phyloP scores from a whole-genome alignment of 2,113 vertebrate genomes.

The Arvicanthis niloticus region DNA sequence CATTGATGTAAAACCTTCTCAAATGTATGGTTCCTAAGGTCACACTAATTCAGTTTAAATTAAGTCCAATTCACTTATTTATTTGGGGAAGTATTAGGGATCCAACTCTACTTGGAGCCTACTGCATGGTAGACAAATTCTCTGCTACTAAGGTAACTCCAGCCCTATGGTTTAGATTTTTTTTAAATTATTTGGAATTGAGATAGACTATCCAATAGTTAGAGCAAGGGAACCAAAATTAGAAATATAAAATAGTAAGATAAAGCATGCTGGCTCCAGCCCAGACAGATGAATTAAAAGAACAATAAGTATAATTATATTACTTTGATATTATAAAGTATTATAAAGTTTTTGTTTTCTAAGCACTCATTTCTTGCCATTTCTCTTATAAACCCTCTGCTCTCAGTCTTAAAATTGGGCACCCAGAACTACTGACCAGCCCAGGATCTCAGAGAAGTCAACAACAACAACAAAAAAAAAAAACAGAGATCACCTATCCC shows the following conservation, averaged over 20 bases:
- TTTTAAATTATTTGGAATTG: background rate
- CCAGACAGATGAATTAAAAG: conserved; percentile 40
- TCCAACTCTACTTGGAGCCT: background rate
- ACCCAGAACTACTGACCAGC: background rate
- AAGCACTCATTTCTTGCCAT: conserved; percentile 9
- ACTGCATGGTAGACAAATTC: background rate
- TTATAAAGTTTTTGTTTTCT: conserved; percentile 26
- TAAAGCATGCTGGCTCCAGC: background rate
- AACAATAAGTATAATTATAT: conserved; percentile 41
- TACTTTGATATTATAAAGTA: conserved; percentile 17
- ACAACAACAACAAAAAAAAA: too few species aligned
- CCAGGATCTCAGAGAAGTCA: background rate
- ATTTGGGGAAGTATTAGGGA: background rate
- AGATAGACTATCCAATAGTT: background rate
- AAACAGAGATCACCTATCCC: background rate
- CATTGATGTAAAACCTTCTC: background rate
- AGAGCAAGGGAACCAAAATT: conserved; percentile 37
- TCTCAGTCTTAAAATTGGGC: background rate
- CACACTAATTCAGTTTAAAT: conserved; percentile 20
- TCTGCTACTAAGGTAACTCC: background rate
- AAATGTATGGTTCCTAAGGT: background rate
- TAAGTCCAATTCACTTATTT: background rate
- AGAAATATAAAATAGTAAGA: conserved; percentile 46
- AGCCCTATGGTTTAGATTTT: background rate
- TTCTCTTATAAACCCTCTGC: background rate